Evolutionary conservation across 2,888 invertebrate species (phyloP), one percentile per base, ranked within the genome.

Genomic region (Strigamia transsilvanica): DNA sequence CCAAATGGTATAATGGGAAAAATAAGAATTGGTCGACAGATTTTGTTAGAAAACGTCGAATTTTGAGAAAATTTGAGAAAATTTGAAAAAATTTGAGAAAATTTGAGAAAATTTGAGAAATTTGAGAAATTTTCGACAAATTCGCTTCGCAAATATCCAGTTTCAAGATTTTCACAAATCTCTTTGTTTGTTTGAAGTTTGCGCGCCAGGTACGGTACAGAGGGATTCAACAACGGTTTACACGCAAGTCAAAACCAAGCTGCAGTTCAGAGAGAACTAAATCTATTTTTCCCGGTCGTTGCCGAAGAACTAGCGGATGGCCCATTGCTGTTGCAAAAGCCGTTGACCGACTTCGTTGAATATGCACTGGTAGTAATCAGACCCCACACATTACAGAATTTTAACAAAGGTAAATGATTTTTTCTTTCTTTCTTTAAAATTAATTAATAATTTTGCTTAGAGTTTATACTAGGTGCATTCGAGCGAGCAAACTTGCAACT

Each of bases 171-270:
- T n/a, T n/a, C n/a, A n/a, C n/a, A 34, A 34, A 34, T 34, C 7
- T 34, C 7, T 34, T 34, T 34, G 34, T 34, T 34, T 80, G 13
- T 80, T 84, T 84, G 23, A 84, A 88, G 88, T 84, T 85, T 88
- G 66, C 85, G 88, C 82, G 88, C 88, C 81, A 85, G 86, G 82
- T 88, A 86, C 85, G 88, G 88, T 38, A 84, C 85, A 10, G 85
- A 86, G 77, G 86, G 85, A 12, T 86, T 84, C 83, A 86, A 86
- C 85, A 88, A 88, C 84, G 88, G 87, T 13, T 84, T 88, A 5
- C 88, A 88, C 83, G 88, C 32, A 2, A 81, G 81, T 34, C n/a
- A 27, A 21, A 61, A 56, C 32, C 32, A 81, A 61, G 81, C 21
- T 6, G 27, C n/a, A 7, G 81, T 56, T 38, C 7, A 18, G 15